These are phyloP conservation scores for Polymixis lichenea DNA, from an alignment of 2,888 invertebrate species.

Conservation along the genomic window DNA sequence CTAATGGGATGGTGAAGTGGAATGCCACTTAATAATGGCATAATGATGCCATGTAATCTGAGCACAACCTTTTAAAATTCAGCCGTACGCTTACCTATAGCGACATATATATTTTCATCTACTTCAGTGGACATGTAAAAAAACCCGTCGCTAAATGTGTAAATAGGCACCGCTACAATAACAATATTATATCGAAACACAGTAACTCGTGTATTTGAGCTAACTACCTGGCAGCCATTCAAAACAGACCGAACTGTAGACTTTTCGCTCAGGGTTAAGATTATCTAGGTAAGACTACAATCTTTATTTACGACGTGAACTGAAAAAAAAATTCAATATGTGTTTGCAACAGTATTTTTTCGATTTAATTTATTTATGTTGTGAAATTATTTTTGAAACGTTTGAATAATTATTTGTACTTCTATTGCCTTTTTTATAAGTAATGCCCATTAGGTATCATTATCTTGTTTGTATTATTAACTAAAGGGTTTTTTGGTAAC, in stretches of 20 bases:
- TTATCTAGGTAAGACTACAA: constrained; percentile 44
- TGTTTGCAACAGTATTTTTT: background rate
- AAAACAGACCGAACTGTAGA: constrained; percentile 37
- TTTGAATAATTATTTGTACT: too few relatives aligned
- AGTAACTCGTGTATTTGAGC: constrained; percentile 41
- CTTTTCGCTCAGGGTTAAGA: constrained; percentile 47
- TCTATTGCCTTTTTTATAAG: too few relatives aligned
- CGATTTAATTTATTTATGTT: constrained; percentile 16
- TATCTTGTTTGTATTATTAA: too few relatives aligned
- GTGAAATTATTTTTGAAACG: background rate
- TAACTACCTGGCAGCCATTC: constrained; percentile 59
- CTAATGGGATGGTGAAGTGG: too few relatives aligned
- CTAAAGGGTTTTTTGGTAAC: too few relatives aligned
- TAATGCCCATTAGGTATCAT: too few relatives aligned
- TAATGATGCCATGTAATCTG: too few relatives aligned
- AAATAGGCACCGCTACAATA: constrained; percentile 3
- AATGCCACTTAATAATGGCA: too few relatives aligned
- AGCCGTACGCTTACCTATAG: too few relatives aligned
- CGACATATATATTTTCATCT: too few relatives aligned
- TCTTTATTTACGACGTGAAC: constrained; percentile 46
- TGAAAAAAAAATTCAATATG: constrained; percentile 22
- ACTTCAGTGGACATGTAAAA: background rate
- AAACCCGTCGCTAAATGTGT: constrained; percentile 12
- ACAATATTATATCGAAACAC: constrained; percentile 35
- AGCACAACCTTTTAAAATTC: too few relatives aligned